A percentile compares a stretch with the other conserved stretches of the same genome.
Conservation (phyloP, 2,113 vertebrate genomes). For the Zosterops borbonicus region DNA sequence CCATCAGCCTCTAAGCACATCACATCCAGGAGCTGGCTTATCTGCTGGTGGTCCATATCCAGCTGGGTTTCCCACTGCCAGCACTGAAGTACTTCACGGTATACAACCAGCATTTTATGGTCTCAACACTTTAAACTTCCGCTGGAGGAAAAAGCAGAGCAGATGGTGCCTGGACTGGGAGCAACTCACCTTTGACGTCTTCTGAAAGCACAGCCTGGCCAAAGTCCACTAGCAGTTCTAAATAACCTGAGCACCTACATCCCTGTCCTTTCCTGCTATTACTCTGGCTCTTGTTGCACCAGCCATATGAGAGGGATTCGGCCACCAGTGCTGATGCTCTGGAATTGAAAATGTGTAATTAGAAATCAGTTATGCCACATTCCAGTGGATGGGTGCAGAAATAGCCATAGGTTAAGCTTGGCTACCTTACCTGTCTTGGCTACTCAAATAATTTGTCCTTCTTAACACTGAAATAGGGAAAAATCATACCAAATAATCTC, state of each 20-base stretch:
- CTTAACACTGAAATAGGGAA: neutral
- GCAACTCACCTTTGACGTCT: neutral
- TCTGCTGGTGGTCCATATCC: neutral
- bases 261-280: neutral
- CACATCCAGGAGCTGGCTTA: neutral
- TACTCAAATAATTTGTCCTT: neutral
- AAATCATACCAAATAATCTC: neutral
- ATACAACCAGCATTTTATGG: neutral
- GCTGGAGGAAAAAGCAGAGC: neutral
- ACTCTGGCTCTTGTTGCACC: neutral
- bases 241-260: neutral
- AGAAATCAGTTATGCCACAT: neutral
- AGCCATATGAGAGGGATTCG: neutral
- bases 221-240: neutral
- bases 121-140: neutral
- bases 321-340: neutral
- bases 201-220: neutral
- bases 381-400: neutral
- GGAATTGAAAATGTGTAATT: neutral
- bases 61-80: neutral
- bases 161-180: neutral
- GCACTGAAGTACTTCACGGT: neutral
- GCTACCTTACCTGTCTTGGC: neutral
- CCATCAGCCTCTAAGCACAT: neutral
- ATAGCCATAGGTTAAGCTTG: neutral